Base-by-base conservation (phyloP, 1,140 invertebrate genomes). In the Sitophilus oryzae region DNA sequence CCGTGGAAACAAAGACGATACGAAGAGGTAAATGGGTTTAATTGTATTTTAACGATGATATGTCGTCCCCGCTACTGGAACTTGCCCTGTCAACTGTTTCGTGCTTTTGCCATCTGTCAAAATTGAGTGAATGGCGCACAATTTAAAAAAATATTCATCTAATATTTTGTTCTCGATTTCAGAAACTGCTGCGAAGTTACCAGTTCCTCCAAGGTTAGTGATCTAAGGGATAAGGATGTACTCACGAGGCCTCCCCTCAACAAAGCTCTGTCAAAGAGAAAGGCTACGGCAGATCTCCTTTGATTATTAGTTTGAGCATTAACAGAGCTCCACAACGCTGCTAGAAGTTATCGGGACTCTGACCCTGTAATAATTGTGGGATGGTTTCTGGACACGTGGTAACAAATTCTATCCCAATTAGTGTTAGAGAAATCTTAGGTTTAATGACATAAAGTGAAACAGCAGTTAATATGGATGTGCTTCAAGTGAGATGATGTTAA, bases 221-320 rank as follows among this genome's bases (percentile, higher is more conserved):
- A 89, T 50, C 78, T 92, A 53, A 92, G 89, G 52, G 93, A 97
- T 69, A 92, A 95, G 71, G 93, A 97, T 75, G 84, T n/a, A n/a
- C 87, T 56, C 91, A 96, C 68, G 93, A 96, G 74, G 85, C 85
- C n/a, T n/a, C n/a, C n/a, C 9, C 76, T 96, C 9, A 93, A 89
- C 68, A 90, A 85, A 74, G 83, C 88, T 25, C 85, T 92, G 41
- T 88, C 86, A 66, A 93, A 94, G 71, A 92, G 53, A 84, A 85
- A 66, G 86, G 83, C 60, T 88, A 91, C 71, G 93, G 97, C 93
- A 97, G 70, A 85, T 96, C 38, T 93, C 89, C 41, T 73, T 96
- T 53, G 94, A 36, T 81, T 97, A 64, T 74, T 97, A 10, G 88
- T 90, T 65, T 80, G 82, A 48, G 93, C 97, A 67, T 76, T 98